Evolutionary conservation across 1,140 invertebrate species (phyloP).

Genomic region (Dendroctonus ponderosae): DNA sequence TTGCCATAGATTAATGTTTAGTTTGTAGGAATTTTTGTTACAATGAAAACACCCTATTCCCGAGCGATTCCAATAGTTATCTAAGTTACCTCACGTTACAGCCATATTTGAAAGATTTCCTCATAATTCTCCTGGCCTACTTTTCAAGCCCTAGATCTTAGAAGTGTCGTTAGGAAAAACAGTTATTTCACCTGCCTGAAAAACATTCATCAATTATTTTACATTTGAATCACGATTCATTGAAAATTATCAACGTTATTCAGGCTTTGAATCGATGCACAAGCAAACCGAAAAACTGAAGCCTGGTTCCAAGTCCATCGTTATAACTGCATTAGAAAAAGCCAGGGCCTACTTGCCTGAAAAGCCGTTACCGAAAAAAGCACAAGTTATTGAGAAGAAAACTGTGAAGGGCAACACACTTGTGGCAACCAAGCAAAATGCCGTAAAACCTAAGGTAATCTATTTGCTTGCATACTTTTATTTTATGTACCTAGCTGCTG

Average conservation of each 20-base stretch:
- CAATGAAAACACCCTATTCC: too few species aligned
- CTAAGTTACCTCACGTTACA: too few species aligned
- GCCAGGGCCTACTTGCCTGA: conserved; percentile 79
- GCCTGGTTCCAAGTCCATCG: conserved; percentile 79
- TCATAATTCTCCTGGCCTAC: too few species aligned
- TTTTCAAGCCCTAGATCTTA: too few species aligned
- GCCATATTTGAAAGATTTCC: too few species aligned
- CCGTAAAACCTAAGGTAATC: conserved; percentile 44
- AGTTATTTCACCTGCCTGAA: too few species aligned
- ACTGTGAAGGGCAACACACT: conserved; percentile 51
- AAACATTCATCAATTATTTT: too few species aligned
- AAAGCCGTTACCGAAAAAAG: conserved; percentile 69
- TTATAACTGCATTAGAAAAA: conserved; percentile 81
- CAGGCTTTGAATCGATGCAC: conserved; percentile 78
- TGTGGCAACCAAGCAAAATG: conserved; percentile 43
- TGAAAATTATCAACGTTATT: conserved; percentile 57
- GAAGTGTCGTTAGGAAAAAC: too few species aligned
- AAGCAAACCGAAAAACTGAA: conserved; percentile 80
- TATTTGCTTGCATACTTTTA: background rate
- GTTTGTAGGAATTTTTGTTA: too few species aligned
- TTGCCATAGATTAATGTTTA: too few species aligned
- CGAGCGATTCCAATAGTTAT: too few species aligned
- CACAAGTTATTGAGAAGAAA: conserved; percentile 49
- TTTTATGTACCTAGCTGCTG: background rate
- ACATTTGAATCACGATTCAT: too few species aligned